Conservation (phyloP, 2,888 invertebrate genomes). For the Ormyrus pomaceus region DNA sequence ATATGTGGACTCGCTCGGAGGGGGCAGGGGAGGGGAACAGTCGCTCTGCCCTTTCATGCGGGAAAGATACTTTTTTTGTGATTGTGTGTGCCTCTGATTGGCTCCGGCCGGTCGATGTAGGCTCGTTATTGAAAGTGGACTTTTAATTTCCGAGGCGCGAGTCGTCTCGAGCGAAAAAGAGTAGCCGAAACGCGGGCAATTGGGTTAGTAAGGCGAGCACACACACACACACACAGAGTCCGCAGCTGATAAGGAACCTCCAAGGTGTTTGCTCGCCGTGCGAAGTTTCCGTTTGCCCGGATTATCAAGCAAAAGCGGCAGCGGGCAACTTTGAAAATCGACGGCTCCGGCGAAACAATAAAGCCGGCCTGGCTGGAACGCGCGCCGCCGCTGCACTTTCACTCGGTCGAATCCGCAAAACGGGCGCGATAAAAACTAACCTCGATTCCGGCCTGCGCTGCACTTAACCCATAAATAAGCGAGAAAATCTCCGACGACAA, state of each 20-base stretch:
- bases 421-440: conserved; percentile 1
- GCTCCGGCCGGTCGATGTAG: too few species aligned
- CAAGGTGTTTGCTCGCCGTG: neutral
- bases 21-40: neutral
- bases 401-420: neutral
- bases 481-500: too few species aligned
- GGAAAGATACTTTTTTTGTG: too few species aligned
- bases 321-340: too few species aligned
- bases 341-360: neutral
- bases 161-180: neutral
- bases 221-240: neutral
- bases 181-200: neutral
- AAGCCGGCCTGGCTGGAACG: neutral
- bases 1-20: conserved; percentile 1
- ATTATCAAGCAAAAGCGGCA: neutral
- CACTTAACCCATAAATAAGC: too few species aligned
- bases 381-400: neutral
- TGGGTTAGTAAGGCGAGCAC: conserved; percentile 20
- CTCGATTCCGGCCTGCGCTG: neutral
- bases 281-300: neutral
- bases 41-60: too few species aligned
- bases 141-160: too few species aligned
- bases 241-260: neutral
- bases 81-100: too few species aligned
- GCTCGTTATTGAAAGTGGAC: too few species aligned